Conservation (phyloP, 2,113 vertebrate genomes). For the Tenrec ecaudatus region DNA sequence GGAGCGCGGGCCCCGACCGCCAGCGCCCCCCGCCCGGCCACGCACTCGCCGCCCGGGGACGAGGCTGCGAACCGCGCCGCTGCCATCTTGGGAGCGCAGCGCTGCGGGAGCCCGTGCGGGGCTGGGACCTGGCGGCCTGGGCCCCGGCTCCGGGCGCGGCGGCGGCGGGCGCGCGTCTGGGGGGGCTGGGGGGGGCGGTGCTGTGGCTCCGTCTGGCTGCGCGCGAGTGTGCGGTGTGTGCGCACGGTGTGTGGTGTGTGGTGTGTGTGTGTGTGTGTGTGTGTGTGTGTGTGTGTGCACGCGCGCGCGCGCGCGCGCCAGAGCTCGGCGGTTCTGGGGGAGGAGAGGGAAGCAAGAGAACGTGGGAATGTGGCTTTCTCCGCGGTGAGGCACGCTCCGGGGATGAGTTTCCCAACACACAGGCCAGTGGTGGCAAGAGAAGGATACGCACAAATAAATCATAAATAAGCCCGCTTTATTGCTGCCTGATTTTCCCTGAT, state of each 20-base stretch:
- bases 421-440: conserved; percentile 58
- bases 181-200: not conserved
- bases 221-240: conserved; percentile 62
- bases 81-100: conserved; percentile 74
- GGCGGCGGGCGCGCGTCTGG: conserved; percentile 39
- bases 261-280: conserved; percentile 48
- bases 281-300: conserved; percentile 65
- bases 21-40: not conserved
- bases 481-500: conserved; percentile 81
- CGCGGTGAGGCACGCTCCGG: conserved; percentile 59
- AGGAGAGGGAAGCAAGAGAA: conserved; percentile 53
- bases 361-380: conserved; percentile 74
- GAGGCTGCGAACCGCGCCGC: conserved; percentile 30
- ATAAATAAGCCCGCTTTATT: conserved; percentile 81
- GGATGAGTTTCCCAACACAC: conserved; percentile 65
- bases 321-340: conserved; percentile 67
- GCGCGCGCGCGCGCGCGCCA: conserved; percentile 19
- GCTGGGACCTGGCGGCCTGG: conserved; percentile 7
- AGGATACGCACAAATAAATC: conserved; percentile 79
- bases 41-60: not conserved
- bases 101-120: conserved; percentile 38
- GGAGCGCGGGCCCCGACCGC: not conserved
- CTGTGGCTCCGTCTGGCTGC: conserved; percentile 58
- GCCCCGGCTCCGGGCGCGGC: conserved; percentile 6
- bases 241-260: conserved; percentile 10